Conservation (phyloP, 2,888 invertebrate genomes). For the Atherix ibis region DNA sequence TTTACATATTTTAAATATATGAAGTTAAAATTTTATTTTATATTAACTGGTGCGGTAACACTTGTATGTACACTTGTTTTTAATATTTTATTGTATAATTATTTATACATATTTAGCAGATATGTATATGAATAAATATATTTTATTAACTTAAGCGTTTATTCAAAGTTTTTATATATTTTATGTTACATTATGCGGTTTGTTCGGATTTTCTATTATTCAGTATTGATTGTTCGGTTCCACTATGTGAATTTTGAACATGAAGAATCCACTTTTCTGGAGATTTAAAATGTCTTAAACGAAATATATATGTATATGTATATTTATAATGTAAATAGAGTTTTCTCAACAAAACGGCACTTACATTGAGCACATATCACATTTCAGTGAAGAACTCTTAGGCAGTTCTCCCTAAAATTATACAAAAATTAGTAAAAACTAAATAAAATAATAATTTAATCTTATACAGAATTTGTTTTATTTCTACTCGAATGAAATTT, state of each 20-base stretch:
- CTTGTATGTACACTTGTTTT: no score
- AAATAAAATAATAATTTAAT: slow-evolving; percentile 4
- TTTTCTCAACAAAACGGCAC: no score
- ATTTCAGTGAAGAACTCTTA: slow-evolving; percentile 56
- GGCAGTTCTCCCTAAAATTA: slow-evolving; percentile 44
- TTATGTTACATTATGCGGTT: no score
- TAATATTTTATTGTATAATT: no score
- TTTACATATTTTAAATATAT: no score
- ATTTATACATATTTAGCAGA: no score
- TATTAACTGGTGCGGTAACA: no score
- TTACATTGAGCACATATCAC: slow-evolving; percentile 60
- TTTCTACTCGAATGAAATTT: slow-evolving; percentile 33
- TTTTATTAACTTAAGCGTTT: no score
- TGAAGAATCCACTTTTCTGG: slow-evolving; percentile 80
- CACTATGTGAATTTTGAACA: slow-evolving; percentile 70
- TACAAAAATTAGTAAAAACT: slow-evolving; percentile 9
- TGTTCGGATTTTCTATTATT: no score
- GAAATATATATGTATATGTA: slow-evolving; percentile 11
- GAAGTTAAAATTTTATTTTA: no score
- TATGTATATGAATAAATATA: no score
- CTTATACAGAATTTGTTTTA: slow-evolving; percentile 42
- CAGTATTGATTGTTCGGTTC: slow-evolving; percentile 60
- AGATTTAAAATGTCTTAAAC: slow-evolving; percentile 51
- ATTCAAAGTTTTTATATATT: no score
- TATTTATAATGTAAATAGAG: slow-evolving; percentile 1